Evolutionary conservation across 2,113 vertebrate genomes (phyloP), one percentile per base, ranked within the genome.

Genomic region (Daubentonia madagascariensis): DNA sequence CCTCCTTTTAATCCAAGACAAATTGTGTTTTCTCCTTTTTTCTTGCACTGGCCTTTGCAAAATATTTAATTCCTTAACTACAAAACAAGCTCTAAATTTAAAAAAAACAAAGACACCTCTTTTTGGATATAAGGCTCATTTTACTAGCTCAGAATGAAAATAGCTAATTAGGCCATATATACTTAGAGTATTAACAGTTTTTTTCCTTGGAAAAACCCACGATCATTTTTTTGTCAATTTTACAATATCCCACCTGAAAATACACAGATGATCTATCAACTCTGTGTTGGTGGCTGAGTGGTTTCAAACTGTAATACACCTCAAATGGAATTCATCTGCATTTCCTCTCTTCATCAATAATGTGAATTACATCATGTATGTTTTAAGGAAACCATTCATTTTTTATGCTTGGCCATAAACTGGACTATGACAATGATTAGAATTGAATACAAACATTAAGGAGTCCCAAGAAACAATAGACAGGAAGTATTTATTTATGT

Each of bases 331-430:
- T 45, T 96, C 32, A 57, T 85, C 59, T 97, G 37, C 68, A 95
- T 81, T 96, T 96, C 72, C 93, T 95, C 76, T 86, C 87, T 76
- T 97, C 78, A 59, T n/a, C 0, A 14, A 73, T 76, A 86, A 96
- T 6, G 0, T 93, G 78, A 98, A 97, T 94, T 96, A 48, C 37
- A 97, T 95, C 73, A 84, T 14, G 12, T 65, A 90, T 67, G 32
- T 79, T 98, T 98, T 94, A 98, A 98, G 79, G 80, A 96, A 98
- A 94, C 3, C 30, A 83, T 96, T 93, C 85, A 68, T 96, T 96
- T 98, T 97, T 97, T 81, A 94, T 95, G 91, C 8, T 80, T 80
- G 93, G 32, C 30, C 73, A 95, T 98, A 97, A 98, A 98, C 59
- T 81, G 75, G 61, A 79, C 91, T 83, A 52, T 92, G 93, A 97